Evolutionary conservation across 2,113 vertebrate species (phyloP).

Genomic region (Eurystomus gularis): DNA sequence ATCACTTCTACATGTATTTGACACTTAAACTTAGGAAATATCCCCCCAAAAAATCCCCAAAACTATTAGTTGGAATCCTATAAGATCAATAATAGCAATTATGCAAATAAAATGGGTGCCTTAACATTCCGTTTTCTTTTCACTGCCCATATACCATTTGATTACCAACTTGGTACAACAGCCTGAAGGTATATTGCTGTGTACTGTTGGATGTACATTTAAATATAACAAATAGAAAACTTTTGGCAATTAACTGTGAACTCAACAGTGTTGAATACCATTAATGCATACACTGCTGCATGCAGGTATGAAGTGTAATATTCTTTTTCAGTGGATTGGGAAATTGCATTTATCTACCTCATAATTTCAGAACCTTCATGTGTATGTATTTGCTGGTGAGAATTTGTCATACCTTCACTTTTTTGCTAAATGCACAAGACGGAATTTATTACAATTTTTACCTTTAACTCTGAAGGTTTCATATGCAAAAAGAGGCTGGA

Average conservation of each 20-base stretch:
- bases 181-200: neutral
- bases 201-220: neutral
- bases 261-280: neutral
- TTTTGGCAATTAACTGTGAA: neutral
- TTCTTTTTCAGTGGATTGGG: neutral
- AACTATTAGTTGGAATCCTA: neutral
- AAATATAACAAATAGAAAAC: neutral
- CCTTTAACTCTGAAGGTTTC: neutral
- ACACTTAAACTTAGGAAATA: too few relatives aligned
- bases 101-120: neutral
- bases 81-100: neutral
- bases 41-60: too few relatives aligned
- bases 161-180: neutral
- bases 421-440: neutral
- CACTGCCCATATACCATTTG: neutral
- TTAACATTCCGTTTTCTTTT: neutral
- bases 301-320: neutral
- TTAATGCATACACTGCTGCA: neutral
- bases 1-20: neutral
- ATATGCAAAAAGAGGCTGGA: neutral
- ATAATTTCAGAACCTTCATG: neutral
- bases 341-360: neutral
- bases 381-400: neutral
- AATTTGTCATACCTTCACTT: neutral
- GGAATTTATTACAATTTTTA: neutral